These are phyloP conservation scores for Acrocyrtus sp. DNA, from an alignment of 2,888 invertebrate species.

Conservation along the genomic window DNA sequence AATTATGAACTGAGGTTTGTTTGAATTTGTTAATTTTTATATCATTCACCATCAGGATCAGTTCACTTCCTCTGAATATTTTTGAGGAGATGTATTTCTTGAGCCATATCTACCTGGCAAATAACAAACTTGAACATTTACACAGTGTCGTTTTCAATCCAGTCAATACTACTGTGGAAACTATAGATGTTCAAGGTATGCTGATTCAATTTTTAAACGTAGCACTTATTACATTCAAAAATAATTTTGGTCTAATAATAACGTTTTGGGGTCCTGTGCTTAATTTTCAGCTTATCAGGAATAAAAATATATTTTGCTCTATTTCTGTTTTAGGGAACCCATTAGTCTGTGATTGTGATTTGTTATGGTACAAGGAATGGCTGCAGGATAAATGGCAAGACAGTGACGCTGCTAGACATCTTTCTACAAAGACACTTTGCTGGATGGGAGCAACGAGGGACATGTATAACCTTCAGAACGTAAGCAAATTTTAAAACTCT, in stretches of 20 bases:
- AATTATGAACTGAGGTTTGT: too few species aligned
- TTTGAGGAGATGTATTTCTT: slow-evolving; percentile 90
- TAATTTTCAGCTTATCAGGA: too few species aligned
- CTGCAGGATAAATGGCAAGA: slow-evolving; percentile 67
- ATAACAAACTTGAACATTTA: slow-evolving; percentile 85
- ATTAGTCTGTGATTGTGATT: slow-evolving; percentile 85
- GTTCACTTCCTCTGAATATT: slow-evolving; percentile 81
- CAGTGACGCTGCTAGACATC: slow-evolving; percentile 55
- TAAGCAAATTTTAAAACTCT: too few species aligned
- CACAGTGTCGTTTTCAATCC: slow-evolving; percentile 90
- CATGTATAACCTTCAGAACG: slow-evolving; percentile 60
- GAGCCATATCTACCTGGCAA: slow-evolving; percentile 87
- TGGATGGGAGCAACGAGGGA: slow-evolving; percentile 59
- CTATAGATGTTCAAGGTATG: slow-evolving; percentile 92
- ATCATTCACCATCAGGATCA: slow-evolving; percentile 79
- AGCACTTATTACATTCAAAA: too few species aligned
- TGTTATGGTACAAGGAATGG: slow-evolving; percentile 89
- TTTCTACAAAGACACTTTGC: slow-evolving; percentile 61
- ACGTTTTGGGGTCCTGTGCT: too few species aligned
- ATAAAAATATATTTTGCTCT: too few species aligned
- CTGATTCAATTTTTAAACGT: too few species aligned
- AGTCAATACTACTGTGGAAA: slow-evolving; percentile 84
- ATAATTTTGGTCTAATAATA: too few species aligned
- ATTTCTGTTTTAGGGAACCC: slow-evolving; percentile 79
- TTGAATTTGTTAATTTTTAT: too few species aligned